Percentiles rank a stretch among this genome's conserved stretches.
phyloP scores from a whole-genome alignment of 1,140 invertebrate genomes.

The Cotesia vestalis region DNA sequence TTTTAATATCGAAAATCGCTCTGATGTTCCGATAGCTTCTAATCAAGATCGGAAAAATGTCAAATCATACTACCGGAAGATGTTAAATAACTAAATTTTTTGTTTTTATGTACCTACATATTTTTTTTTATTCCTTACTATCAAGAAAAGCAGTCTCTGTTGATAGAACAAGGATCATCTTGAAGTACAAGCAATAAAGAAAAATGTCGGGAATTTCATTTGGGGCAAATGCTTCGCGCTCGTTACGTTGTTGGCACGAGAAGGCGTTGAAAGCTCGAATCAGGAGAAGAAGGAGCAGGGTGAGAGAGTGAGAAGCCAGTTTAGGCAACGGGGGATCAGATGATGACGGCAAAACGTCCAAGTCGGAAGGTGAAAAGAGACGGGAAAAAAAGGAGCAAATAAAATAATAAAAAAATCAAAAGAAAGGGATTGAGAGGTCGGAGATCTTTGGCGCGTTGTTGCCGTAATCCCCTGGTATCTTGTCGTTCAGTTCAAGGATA shows the following conservation, averaged over 20 bases:
- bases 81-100: neutral
- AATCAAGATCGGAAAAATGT: no score
- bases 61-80: neutral
- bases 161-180: neutral
- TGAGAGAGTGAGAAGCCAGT: neutral
- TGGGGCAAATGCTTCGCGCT: slow-evolving; percentile 53
- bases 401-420: slow-evolving; percentile 4
- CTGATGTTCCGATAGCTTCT: no score
- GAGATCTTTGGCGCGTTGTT: slow-evolving; percentile 26
- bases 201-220: slow-evolving; percentile 54
- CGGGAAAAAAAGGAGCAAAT: neutral
- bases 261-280: slow-evolving; percentile 1
- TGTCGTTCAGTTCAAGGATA: slow-evolving; percentile 32
- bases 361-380: neutral
- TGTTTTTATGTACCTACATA: neutral
- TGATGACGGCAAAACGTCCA: slow-evolving; percentile 21
- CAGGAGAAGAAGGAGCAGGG: neutral
- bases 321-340: neutral
- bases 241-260: slow-evolving; percentile 49
- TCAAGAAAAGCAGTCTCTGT: neutral
- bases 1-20: no score
- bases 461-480: slow-evolving; percentile 35
- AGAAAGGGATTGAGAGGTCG: slow-evolving; percentile 15
- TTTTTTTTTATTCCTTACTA: slow-evolving; percentile 7
- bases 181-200: slow-evolving; percentile 32